A percentile compares a stretch with the other conserved stretches of the same genome.
These are phyloP conservation scores for Coregonus sp. DNA, from an alignment of 2,797 vertebrate genomes.

Conservation along the genomic window DNA sequence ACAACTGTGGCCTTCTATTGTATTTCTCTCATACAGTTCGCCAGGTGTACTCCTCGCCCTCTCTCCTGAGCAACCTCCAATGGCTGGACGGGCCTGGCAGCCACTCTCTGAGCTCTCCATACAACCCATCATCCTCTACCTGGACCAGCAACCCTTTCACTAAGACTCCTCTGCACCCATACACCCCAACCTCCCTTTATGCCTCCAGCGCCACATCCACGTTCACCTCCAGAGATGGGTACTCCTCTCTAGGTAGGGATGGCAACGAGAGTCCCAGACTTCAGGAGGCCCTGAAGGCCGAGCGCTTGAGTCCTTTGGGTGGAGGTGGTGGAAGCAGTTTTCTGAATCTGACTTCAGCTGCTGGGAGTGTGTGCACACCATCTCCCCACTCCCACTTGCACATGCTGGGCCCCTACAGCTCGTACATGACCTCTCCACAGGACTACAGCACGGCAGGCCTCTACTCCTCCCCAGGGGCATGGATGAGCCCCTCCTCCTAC, in stretches of 20 bases:
- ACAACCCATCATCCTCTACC: constrained; percentile 60
- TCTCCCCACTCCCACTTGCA: constrained; percentile 66
- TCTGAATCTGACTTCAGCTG: constrained; percentile 79
- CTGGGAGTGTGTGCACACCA: constrained; percentile 65
- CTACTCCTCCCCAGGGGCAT: constrained; percentile 74
- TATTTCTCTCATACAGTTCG: constrained; percentile 68
- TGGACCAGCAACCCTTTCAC: constrained; percentile 76
- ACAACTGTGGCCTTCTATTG: background rate
- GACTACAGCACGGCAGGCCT: constrained; percentile 72
- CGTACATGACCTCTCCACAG: constrained; percentile 73
- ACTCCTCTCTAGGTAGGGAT: constrained; percentile 69
- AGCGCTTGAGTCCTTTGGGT: constrained; percentile 79
- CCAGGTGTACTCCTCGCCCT: constrained; percentile 78
- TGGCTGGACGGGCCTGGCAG: constrained; percentile 77
- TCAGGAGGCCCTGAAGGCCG: constrained; percentile 84
- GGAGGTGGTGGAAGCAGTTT: constrained; percentile 67
- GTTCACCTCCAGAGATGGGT: constrained; percentile 71
- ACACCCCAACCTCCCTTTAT: constrained; percentile 72
- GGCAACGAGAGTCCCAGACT: constrained; percentile 79
- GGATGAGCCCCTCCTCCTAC: constrained; percentile 74
- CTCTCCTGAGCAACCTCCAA: constrained; percentile 78
- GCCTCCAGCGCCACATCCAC: constrained; percentile 66
- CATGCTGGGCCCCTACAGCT: constrained; percentile 73
- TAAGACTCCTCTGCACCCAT: constrained; percentile 69
- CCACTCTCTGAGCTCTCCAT: constrained; percentile 73